Conservation (phyloP, 2,888 invertebrate genomes). For the Brachynemurus nebulosus region DNA sequence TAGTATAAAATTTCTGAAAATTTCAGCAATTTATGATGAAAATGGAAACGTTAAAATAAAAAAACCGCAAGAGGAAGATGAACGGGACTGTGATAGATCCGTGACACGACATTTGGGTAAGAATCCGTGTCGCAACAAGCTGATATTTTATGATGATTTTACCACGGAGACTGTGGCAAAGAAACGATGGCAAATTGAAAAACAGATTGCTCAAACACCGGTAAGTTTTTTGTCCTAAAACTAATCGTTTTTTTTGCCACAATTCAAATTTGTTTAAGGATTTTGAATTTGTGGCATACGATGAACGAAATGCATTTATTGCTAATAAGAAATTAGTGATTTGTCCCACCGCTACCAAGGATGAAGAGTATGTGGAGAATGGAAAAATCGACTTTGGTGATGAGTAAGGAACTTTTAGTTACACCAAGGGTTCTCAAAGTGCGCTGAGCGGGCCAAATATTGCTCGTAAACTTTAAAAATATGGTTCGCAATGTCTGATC, state of each 20-base stretch:
- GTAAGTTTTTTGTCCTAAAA: conserved; percentile 34
- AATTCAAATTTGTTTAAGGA: conserved; percentile 35
- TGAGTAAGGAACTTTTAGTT: no score
- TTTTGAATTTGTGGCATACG: conserved; percentile 54
- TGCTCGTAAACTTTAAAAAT: no score
- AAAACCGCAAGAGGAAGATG: not conserved
- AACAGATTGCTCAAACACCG: conserved; percentile 42
- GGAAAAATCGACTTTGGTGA: no score
- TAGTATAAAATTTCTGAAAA: not conserved
- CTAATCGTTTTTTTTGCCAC: conserved; percentile 2
- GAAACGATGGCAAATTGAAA: conserved; percentile 40
- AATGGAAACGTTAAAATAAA: not conserved
- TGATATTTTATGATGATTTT: conserved; percentile 51
- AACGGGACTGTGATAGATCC: conserved; percentile 7
- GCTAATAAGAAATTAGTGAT: conserved; percentile 41
- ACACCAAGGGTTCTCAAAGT: no score
- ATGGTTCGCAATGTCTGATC: no score
- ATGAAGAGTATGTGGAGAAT: no score
- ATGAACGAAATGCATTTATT: conserved; percentile 38
- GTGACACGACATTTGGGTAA: conserved; percentile 17
- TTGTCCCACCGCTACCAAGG: conserved; percentile 40
- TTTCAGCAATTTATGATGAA: not conserved
- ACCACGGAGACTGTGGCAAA: conserved; percentile 31
- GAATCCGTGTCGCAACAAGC: conserved; percentile 36
- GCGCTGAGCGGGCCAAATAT: no score